A percentile compares a stretch with the other conserved stretches of the same genome.
Evolutionary conservation across 2,797 vertebrate species (phyloP).

Genomic region (Muscicapa comitata): DNA sequence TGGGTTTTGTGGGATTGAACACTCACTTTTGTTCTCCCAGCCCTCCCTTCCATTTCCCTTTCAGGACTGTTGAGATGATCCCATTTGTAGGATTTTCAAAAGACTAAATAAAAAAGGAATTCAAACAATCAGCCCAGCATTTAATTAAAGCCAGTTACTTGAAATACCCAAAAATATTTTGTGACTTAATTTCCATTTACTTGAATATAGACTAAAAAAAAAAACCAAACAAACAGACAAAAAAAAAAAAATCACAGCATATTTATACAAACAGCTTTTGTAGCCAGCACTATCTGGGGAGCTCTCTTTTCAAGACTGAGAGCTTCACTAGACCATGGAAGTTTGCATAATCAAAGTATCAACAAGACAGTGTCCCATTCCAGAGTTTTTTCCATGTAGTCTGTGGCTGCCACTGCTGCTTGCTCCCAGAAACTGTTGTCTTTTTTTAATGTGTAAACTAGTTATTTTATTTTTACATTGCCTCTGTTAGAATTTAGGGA

Average conservation of each 20-base stretch:
- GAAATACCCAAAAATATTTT: neutral
- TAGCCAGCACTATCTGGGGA: neutral
- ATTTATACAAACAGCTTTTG: conserved; percentile 2
- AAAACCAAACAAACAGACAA: neutral
- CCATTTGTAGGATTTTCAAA: conserved; percentile 14
- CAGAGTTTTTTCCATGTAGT: conserved; percentile 3
- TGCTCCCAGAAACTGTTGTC: conserved; percentile 12
- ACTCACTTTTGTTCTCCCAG: neutral
- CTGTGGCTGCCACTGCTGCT: neutral
- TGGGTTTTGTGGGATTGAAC: neutral
- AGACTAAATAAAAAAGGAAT: neutral
- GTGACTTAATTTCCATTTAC: conserved; percentile 4
- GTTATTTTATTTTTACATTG: conserved; percentile 8
- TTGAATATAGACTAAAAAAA: neutral
- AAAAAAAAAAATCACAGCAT: too few relatives aligned
- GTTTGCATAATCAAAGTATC: conserved; percentile 52
- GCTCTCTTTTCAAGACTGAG: conserved; percentile 10
- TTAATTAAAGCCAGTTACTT: conserved; percentile 7
- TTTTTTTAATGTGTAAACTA: conserved; percentile 21
- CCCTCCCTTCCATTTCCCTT: neutral
- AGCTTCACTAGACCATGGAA: conserved; percentile 1
- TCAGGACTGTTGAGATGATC: neutral
- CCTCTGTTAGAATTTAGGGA: neutral
- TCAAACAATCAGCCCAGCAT: neutral
- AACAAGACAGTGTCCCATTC: neutral